These are phyloP conservation scores for Acipenser oxyrinchus DNA, from an alignment of 2,797 vertebrate species.

Conservation along the genomic window DNA sequence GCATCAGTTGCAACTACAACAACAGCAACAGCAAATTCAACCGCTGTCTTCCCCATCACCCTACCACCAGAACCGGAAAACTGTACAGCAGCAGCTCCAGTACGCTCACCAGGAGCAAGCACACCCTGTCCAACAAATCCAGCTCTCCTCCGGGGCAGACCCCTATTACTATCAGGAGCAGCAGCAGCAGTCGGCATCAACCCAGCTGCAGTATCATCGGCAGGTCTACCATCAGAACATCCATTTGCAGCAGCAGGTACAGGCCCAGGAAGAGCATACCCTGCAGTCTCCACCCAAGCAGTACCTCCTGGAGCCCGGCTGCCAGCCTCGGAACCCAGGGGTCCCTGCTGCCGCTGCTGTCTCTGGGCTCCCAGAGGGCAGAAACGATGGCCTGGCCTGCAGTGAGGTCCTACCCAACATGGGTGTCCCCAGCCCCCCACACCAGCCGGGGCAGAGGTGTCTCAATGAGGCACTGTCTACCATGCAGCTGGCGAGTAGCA, in stretches of 20 bases:
- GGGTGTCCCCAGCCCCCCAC: slow-evolving; percentile 7
- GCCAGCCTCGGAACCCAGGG: slow-evolving; percentile 4
- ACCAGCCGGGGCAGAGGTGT: not conserved
- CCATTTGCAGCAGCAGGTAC: slow-evolving; percentile 39
- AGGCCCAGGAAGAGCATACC: slow-evolving; percentile 35
- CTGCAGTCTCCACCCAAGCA: slow-evolving; percentile 44
- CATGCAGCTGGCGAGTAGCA: slow-evolving; percentile 49
- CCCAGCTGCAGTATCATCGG: slow-evolving; percentile 21
- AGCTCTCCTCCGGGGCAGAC: slow-evolving; percentile 50
- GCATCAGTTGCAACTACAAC: slow-evolving; percentile 37
- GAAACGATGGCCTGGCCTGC: slow-evolving; percentile 8
- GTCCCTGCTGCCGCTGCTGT: not conserved
- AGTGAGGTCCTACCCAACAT: slow-evolving; percentile 1
- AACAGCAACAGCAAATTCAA: slow-evolving; percentile 44
- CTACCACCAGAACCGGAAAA: slow-evolving; percentile 49
- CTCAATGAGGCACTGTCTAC: slow-evolving; percentile 24
- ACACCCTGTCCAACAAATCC: slow-evolving; percentile 60
- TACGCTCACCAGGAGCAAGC: slow-evolving; percentile 49
- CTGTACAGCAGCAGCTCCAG: slow-evolving; percentile 44
- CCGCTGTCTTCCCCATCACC: slow-evolving; percentile 49
- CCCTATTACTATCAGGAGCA: slow-evolving; percentile 64
- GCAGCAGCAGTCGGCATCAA: slow-evolving; percentile 38
- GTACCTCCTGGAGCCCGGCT: slow-evolving; percentile 39
- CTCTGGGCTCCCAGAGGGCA: slow-evolving; percentile 8
- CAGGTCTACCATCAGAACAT: slow-evolving; percentile 56